Base-by-base conservation (phyloP, 2,113 vertebrate species). In the Okapia johnstoni region DNA sequence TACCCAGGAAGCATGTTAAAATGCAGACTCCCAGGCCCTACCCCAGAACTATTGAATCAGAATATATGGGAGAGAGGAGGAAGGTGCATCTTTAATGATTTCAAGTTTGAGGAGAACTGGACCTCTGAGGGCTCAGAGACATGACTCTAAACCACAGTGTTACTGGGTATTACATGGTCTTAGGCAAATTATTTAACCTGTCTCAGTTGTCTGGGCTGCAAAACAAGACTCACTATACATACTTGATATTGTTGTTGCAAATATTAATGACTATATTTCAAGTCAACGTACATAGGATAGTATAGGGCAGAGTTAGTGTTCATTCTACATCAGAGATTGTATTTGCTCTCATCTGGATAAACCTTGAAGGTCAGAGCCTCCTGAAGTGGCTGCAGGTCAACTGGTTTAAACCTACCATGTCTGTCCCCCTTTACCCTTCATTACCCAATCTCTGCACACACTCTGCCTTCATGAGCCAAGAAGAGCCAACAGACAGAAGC, bases 201-300 rank as follows among this genome's bases (percentile, higher is more conserved):
- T 94, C 58, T 96, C 81, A 50, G 48, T 89, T 92, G 48, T 93
- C 73, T 54, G 26, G 30, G 48, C 4, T 90, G 52, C 36, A 77
- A 88, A 96, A 46, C 77, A 33, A 61, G 19, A 36, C 63, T 70
- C 70, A 85, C 63, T 60, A 57, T 33, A 79, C 46, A 19, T 90
- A 85, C 50, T 85, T 85, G 23, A 90, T 92, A 66, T 43, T 92
- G 63, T 80, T 54, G 7, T 92, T 95, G 61, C 13, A 96, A 77
- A 93, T 55, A 93, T 70, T 73, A 88, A 95, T 52, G 36, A 57
- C 36, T 43, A 73, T 57, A 95, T 85, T 93, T 95, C 60, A 76
- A 93, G 91, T 91, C 36, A 57, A 36, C 21, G 50, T 57, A 46
- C 70, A 40, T 63, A 87, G 77, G 14, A 52, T 85, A 92, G 54